Conservation (phyloP, 2,888 invertebrate genomes). For the Ephialtes manifestator region DNA sequence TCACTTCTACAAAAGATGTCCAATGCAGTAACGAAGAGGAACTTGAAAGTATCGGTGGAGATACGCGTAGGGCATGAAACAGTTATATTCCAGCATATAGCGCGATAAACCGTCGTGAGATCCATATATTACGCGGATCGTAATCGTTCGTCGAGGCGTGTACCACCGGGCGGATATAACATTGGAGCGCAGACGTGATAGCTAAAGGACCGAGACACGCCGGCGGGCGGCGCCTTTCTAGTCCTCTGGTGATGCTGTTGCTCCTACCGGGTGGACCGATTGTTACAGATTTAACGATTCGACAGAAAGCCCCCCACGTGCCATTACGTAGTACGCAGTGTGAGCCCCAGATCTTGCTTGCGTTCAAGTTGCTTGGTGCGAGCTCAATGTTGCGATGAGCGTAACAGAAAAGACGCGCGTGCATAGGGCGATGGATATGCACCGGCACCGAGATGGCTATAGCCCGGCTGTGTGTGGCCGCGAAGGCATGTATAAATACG, state of each 20-base stretch:
- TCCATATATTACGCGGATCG: slow-evolving; percentile 59
- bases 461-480: slow-evolving; percentile 81
- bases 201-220: slow-evolving; percentile 34
- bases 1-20: slow-evolving; percentile 15
- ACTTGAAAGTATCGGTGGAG: slow-evolving; percentile 15
- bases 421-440: slow-evolving; percentile 39
- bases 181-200: background rate
- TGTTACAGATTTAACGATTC: slow-evolving; percentile 69
- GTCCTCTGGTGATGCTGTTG: slow-evolving; percentile 26
- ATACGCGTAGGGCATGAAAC: background rate
- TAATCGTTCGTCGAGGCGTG: slow-evolving; percentile 62
- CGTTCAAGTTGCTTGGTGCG: background rate
- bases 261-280: slow-evolving; percentile 48
- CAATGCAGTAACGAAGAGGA: slow-evolving; percentile 1
- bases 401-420: slow-evolving; percentile 42
- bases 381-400: background rate
- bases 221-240: slow-evolving; percentile 52
- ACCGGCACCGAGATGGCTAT: slow-evolving; percentile 36
- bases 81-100: slow-evolving; percentile 32
- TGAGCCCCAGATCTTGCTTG: background rate
- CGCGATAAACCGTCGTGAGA: slow-evolving; percentile 51
- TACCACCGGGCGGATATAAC: slow-evolving; percentile 16
- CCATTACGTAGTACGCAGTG: slow-evolving; percentile 36
- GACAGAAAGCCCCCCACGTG: slow-evolving; percentile 47
- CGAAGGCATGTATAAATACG: slow-evolving; percentile 85